Percentiles rank a stretch among this genome's conserved stretches.
phyloP scores from a whole-genome alignment of 2,113 vertebrate genomes.

The Onychorhynchus coronatus region DNA sequence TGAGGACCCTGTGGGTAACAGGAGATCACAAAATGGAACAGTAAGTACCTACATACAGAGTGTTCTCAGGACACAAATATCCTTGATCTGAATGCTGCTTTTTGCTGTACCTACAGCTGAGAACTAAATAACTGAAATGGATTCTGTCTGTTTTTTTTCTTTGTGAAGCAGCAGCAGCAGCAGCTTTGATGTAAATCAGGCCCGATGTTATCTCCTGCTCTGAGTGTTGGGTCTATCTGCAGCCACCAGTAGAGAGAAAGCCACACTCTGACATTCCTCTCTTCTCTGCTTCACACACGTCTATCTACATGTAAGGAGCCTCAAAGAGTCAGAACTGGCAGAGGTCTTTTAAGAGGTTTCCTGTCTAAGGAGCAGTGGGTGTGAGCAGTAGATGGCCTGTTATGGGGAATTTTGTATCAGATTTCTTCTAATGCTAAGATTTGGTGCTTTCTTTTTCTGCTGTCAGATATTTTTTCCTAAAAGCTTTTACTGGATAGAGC shows the following conservation, averaged over 20 bases:
- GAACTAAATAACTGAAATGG: neutral
- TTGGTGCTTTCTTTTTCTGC: neutral
- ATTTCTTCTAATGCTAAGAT: constrained; percentile 26
- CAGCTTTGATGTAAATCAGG: constrained; percentile 2
- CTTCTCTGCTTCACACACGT: neutral
- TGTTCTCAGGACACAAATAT: neutral
- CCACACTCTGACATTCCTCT: neutral
- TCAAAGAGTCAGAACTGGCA: neutral
- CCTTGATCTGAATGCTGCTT: neutral
- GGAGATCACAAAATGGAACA: constrained; percentile 35
- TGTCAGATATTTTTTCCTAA: constrained; percentile 12
- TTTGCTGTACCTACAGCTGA: neutral
- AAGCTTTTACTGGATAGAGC: constrained; percentile 12
- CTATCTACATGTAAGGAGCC: neutral
- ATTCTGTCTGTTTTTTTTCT: neutral
- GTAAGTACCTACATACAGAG: neutral
- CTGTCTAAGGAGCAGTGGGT: constrained; percentile 25
- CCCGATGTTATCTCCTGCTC: neutral
- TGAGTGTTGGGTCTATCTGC: neutral
- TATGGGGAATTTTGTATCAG: constrained; percentile 15
- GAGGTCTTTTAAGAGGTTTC: constrained; percentile 34
- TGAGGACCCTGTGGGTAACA: neutral
- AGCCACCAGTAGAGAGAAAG: neutral
- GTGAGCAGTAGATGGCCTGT: constrained; percentile 1
- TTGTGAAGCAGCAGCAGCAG: neutral